Evolutionary conservation across 1,140 invertebrate species (phyloP).

Genomic region (Atta colombica): DNA sequence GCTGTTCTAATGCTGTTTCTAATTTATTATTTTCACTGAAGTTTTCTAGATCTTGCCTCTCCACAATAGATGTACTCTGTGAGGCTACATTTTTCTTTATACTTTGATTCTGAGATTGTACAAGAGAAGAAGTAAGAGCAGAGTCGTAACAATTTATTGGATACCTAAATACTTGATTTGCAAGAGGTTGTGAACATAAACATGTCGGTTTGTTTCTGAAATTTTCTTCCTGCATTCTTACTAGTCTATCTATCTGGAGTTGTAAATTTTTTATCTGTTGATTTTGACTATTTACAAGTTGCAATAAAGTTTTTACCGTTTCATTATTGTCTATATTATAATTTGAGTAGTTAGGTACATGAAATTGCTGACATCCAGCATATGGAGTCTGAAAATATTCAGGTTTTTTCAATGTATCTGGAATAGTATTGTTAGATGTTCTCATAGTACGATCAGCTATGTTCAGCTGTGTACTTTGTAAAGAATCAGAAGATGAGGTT

Average conservation of each 20-base stretch:
- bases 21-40: slow-evolving; percentile 35
- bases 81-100: not conserved
- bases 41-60: slow-evolving; percentile 33
- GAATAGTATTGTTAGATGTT: not conserved
- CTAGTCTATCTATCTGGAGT: slow-evolving; percentile 79
- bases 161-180: slow-evolving; percentile 36
- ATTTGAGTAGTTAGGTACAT: slow-evolving; percentile 55
- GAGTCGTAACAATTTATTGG: slow-evolving; percentile 46
- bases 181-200: slow-evolving; percentile 58
- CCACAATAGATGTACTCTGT: not conserved
- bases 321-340: slow-evolving; percentile 76
- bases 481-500: not conserved
- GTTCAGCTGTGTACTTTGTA: not conserved
- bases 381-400: slow-evolving; percentile 49
- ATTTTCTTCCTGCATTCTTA: slow-evolving; percentile 81
- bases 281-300: slow-evolving; percentile 81
- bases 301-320: slow-evolving; percentile 81
- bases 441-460: not conserved
- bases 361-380: slow-evolving; percentile 48
- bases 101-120: slow-evolving; percentile 12
- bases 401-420: slow-evolving; percentile 7
- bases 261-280: slow-evolving; percentile 83
- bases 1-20: slow-evolving; percentile 62
- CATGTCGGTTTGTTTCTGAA: slow-evolving; percentile 73
- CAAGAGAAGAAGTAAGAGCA: not conserved